Percentiles rank a stretch among this genome's conserved stretches.
Evolutionary conservation across 2,113 vertebrate species (phyloP).

Genomic region (Python bivittatus): DNA sequence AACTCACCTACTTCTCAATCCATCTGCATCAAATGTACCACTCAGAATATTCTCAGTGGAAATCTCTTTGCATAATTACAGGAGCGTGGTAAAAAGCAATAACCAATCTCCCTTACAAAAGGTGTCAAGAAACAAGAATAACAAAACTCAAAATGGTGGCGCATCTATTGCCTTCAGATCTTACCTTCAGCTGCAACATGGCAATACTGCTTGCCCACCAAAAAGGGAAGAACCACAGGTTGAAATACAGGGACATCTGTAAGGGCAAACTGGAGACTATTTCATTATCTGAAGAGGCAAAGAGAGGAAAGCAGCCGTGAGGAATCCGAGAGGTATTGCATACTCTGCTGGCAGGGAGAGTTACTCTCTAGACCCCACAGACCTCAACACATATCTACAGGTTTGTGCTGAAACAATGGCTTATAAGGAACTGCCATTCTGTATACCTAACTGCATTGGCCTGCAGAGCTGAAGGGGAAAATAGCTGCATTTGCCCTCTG

Average conservation of each 20-base stretch:
- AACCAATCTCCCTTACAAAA: background rate
- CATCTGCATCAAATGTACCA: background rate
- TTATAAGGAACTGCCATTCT: background rate
- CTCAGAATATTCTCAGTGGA: background rate
- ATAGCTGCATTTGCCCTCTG: no score
- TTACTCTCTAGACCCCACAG: background rate
- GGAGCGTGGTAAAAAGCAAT: background rate
- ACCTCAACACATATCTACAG: background rate
- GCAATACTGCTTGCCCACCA: slow-evolving; percentile 90
- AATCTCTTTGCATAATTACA: background rate
- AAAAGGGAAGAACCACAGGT: slow-evolving; percentile 90
- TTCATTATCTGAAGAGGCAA: slow-evolving; percentile 76
- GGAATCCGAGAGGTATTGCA: background rate
- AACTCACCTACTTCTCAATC: background rate
- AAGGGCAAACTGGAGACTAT: slow-evolving; percentile 87
- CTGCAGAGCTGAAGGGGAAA: background rate
- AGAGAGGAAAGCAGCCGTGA: slow-evolving; percentile 23
- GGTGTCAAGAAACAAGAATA: background rate
- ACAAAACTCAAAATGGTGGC: background rate
- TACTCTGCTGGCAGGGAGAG: background rate
- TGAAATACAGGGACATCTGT: slow-evolving; percentile 97
- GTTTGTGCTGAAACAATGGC: background rate
- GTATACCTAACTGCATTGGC: background rate
- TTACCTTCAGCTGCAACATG: slow-evolving; percentile 90
- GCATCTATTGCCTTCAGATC: background rate